Base-by-base conservation (phyloP, 2,113 vertebrate species). In the Mus pahari region DNA sequence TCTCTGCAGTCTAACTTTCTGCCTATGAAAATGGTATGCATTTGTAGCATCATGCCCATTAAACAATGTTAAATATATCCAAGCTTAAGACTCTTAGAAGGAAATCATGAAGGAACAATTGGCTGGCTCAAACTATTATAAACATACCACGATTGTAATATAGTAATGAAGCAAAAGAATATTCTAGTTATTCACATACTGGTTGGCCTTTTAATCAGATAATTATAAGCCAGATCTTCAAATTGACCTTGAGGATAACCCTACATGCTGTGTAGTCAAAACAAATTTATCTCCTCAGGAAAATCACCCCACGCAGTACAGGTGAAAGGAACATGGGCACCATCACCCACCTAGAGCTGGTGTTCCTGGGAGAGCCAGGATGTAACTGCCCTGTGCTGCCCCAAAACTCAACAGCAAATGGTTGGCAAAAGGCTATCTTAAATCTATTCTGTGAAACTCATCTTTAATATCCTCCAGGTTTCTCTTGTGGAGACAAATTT, bases 361-460 rank as follows among this genome's bases (percentile, higher is more conserved):
- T 68, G 0, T 62, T 78, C 12, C 74, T 77, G 33, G 4, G 24
- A 74, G 4, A 48, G 19, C 50, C 93, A 33, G 4, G 39, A 45
- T 12, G 26, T 33, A 66, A 31, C 42, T 42, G 22, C 12, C 60
- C 17, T 48, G 39, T 91, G 39, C 64, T 17, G 93, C 68, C 5
- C 55, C 86, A 45, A 74, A 64, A 83, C 13, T 96, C 66, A 89
- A 79, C 10, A 92, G 62, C n/a, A 83, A 94, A 90, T 39, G 26
- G 20, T 60, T 84, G 84, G 50, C n/a, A 75, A 12, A 70, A 64
- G 55, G 33, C 4, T 75, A 14, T 60, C 55, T 95, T 74, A 64
- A 73, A 92, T 93, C 75, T 24, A 53, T 31, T 88, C 28, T 64
- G 39, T 62, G 39, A 45, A 28, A 5, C 81, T 19, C 58, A 45